Base-by-base conservation (phyloP, 2,113 vertebrate species). In the Morone chrysops region DNA sequence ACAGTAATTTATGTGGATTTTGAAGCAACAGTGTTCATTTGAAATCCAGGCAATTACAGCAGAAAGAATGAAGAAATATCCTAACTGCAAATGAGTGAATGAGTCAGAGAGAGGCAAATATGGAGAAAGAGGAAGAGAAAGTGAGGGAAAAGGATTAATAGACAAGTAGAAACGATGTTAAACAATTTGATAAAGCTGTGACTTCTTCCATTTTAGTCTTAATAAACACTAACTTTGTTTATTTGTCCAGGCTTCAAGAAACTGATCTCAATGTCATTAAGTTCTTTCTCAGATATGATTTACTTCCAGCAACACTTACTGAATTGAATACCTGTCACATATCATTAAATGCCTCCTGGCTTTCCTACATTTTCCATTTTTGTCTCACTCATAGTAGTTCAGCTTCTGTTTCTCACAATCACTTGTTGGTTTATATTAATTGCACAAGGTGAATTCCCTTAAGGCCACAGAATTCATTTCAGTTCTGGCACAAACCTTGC, bases 401-500 rank as follows among this genome's bases (percentile, higher is more conserved):
- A 9, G 25, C 77, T 86, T 80, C 50, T 56, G 22, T 71, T 57
- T 57, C 56, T 54, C 18, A n/a, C 13, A 54, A 10, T 10, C 11
- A 50, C 53, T 22, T 68, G 13, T 17, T 73, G 45, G 40, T 67
- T 80, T 61, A 11, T 17, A 54, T 66, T 25, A 25, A 56, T 20
- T 13, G 12, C 18, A 38, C 48, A 53, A 25, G 20, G 36, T 66
- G 61, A 84, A 61, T 75, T 79, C 41, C 66, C 59, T 63, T 0
- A 2, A 13, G 41, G 3, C 11, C 57, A 13, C 0, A 20, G 13
- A 50, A 60, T 54, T 25, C 4, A 20, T n/a, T 40, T 69, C 45
- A 51, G 38, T 60, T 48, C 57, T 3, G 5, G 10, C 22, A 47
- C 16, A 47, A 9, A 36, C 14, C 10, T 62, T 62, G 41, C 4